Evolutionary conservation across 2,888 invertebrate genomes (phyloP), one percentile per base, ranked within the genome.

Genomic region (Acleris laterana): DNA sequence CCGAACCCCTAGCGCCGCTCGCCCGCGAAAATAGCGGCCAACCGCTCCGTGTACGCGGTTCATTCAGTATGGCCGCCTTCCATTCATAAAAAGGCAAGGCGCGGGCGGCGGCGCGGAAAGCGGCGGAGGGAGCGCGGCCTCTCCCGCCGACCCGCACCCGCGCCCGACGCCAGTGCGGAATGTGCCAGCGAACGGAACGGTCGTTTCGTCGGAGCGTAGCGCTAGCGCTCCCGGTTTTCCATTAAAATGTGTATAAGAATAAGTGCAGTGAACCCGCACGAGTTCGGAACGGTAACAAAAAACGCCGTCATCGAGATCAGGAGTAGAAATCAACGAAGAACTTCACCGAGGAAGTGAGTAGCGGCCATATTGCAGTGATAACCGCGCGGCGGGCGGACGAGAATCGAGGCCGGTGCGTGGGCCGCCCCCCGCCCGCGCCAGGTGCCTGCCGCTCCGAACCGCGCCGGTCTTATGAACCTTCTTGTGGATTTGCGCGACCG

Each of bases 41-140:
- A 90, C 91, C 89, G 92, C 92, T 91, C 91, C 83, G 93, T 93
- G 93, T 93, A 93, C 93, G 93, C 94, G 94, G 93, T 94, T 95
- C 94, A 95, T 95, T 95, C 95, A 95, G 94, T 92, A 95, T 95
- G 94, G 94, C 94, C 94, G 94, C 94, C 94, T 94, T 93, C 94
- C 95, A 95, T 95, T 95, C 95, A 95, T 95, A 95, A 95, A 95
- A 94, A 95, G 94, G 94, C 93, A 90, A 88, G 88, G 91, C 85
- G 88, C 85, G 84, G 89, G 85, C 81, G 85, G 88, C 76, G 82
- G 83, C 89, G 83, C 81, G 80, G 78, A 80, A 89, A 81, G 92
- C 89, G 91, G 90, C 87, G 92, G 89, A 90, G 93, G 90, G 88
- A 83, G 88, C 81, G 83, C 85, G 83, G 85, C 85, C 89, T 84